These are phyloP conservation scores for Andricus quercusramuli DNA, from an alignment of 2,888 invertebrate species.

Conservation along the genomic window DNA sequence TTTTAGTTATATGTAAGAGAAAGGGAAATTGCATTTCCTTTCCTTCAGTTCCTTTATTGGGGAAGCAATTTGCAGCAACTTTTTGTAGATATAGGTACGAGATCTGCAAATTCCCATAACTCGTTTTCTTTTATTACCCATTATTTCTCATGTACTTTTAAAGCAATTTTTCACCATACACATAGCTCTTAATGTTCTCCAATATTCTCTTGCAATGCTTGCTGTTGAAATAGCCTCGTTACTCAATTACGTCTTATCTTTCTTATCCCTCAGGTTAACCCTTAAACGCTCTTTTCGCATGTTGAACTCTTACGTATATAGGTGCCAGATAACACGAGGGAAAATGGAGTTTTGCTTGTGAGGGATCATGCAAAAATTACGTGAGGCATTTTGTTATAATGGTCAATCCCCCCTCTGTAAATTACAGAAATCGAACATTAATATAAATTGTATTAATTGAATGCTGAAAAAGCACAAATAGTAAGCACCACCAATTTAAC, in stretches of 20 bases:
- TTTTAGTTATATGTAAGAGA: background rate
- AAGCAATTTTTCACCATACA: slow-evolving; percentile 21
- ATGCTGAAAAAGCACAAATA: no score
- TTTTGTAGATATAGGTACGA: background rate
- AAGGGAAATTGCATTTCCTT: background rate
- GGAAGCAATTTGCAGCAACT: background rate
- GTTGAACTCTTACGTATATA: slow-evolving; percentile 5
- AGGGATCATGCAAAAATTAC: background rate
- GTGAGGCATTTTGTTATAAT: no score
- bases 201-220: slow-evolving; percentile 16
- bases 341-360: background rate
- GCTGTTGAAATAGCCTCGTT: slow-evolving; percentile 21
- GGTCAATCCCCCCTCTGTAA: no score
- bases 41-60: background rate
- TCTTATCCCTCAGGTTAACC: slow-evolving; percentile 25
- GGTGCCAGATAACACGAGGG: slow-evolving; percentile 12
- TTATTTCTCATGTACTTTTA: slow-evolving; percentile 20
- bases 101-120: slow-evolving; percentile 1
- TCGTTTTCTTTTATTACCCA: background rate
- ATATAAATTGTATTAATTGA: no score
- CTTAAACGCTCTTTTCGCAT: slow-evolving; percentile 26
- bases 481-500: no score
- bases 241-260: slow-evolving; percentile 37
- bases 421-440: no score
- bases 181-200: background rate